Evolutionary conservation across 2,113 vertebrate genomes (phyloP).

Genomic region (Oophaga pumilio): DNA sequence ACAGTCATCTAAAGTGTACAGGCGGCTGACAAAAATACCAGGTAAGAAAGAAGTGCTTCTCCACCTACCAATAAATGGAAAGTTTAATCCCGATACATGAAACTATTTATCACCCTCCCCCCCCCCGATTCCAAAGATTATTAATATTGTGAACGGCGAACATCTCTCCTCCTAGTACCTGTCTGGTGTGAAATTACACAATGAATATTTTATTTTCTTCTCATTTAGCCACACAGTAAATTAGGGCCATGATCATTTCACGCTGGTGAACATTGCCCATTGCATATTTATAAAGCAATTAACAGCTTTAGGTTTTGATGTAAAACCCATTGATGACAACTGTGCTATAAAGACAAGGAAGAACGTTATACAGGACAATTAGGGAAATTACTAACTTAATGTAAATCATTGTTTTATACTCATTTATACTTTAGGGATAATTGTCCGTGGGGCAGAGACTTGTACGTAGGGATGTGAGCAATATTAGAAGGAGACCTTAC

Average conservation of each 20-base stretch:
- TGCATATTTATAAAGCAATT: slow-evolving; percentile 54
- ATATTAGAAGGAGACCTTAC: too few relatives aligned
- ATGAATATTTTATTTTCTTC: slow-evolving; percentile 50
- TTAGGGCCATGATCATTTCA: slow-evolving; percentile 41
- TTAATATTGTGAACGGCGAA: neutral
- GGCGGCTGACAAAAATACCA: too few relatives aligned
- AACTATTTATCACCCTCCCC: too few relatives aligned
- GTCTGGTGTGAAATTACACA: slow-evolving; percentile 40
- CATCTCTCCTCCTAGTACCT: slow-evolving; percentile 15
- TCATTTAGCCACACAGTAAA: slow-evolving; percentile 31
- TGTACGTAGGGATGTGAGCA: neutral
- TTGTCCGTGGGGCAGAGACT: neutral
- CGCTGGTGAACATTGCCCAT: slow-evolving; percentile 31
- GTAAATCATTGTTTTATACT: slow-evolving; percentile 30
- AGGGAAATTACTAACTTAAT: neutral
- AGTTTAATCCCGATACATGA: neutral
- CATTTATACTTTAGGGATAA: neutral
- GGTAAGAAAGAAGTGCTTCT: too few relatives aligned
- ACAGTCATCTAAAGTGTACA: too few relatives aligned
- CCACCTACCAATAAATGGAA: neutral
- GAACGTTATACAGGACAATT: slow-evolving; percentile 7
- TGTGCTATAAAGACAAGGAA: slow-evolving; percentile 13
- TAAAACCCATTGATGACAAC: slow-evolving; percentile 33
- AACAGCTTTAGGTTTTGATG: slow-evolving; percentile 40
- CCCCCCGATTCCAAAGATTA: too few relatives aligned